These are phyloP conservation scores for Eupelmus urozonus DNA, from an alignment of 2,888 invertebrate species.

Conservation along the genomic window DNA sequence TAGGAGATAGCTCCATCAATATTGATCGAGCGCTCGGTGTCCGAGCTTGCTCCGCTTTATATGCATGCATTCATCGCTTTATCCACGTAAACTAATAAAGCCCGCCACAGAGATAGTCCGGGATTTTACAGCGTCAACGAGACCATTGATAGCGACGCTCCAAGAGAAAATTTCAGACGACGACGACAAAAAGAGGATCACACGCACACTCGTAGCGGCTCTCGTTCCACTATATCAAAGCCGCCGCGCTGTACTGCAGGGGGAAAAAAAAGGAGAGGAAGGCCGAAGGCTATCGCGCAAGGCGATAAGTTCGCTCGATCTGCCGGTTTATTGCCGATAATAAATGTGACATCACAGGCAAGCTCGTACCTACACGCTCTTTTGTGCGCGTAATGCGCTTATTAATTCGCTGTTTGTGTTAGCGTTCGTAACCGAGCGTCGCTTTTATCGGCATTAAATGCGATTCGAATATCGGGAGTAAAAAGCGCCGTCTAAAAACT, in stretches of 20 bases:
- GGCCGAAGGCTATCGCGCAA: slow-evolving; percentile 21
- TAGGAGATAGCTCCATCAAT: slow-evolving; percentile 40
- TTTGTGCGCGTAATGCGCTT: neutral
- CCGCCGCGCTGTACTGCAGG: neutral
- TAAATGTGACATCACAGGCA: slow-evolving; percentile 39
- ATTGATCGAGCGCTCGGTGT: slow-evolving; percentile 28
- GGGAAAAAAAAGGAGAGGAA: neutral
- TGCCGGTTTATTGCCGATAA: slow-evolving; percentile 32
- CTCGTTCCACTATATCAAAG: slow-evolving; percentile 33
- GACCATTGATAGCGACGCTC: slow-evolving; percentile 6
- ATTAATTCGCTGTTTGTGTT: slow-evolving; percentile 1
- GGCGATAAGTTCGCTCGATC: slow-evolving; percentile 32
- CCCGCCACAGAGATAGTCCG: neutral
- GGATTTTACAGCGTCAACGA: slow-evolving; percentile 42
- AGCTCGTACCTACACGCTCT: too few relatives aligned
- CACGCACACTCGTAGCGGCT: too few relatives aligned
- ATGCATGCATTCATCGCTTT: neutral
- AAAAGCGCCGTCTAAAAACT: neutral
- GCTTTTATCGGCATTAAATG: neutral
- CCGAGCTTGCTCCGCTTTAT: neutral
- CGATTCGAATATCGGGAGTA: neutral
- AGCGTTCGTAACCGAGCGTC: too few relatives aligned
- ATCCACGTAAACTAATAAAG: slow-evolving; percentile 37
- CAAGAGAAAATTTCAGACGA: slow-evolving; percentile 21
- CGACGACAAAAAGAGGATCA: neutral